Conservation (phyloP, 1,140 invertebrate genomes). For the Anoplophora glabripennis region DNA sequence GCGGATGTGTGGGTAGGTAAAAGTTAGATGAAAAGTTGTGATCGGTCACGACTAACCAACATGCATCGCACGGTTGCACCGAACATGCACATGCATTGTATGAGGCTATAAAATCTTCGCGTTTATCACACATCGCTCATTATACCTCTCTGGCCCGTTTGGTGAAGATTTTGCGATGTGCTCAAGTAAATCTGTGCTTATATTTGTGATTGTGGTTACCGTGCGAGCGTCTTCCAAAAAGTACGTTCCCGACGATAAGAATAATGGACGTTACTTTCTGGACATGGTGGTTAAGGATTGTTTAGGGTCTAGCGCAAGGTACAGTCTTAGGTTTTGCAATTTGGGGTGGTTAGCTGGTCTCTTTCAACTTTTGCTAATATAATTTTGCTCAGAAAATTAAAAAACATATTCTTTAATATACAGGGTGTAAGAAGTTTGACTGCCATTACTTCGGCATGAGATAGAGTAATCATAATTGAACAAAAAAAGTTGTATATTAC, state of each 20-base stretch:
- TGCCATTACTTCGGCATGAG: no score
- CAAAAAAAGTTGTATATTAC: no score
- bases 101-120: constrained; percentile 5
- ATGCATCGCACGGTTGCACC: constrained; percentile 4
- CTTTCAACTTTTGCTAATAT: neutral
- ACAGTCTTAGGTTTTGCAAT: neutral
- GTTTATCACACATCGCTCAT: constrained; percentile 1
- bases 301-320: neutral
- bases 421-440: no score
- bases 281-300: neutral
- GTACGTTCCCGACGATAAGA: neutral
- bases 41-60: no score
- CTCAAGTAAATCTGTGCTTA: neutral
- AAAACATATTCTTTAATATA: no score
- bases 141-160: neutral
- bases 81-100: constrained; percentile 2
- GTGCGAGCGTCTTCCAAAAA: neutral
- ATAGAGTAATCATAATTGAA: no score
- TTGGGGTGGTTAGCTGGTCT: neutral
- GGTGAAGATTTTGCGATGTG: neutral
- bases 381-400: no score
- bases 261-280: neutral
- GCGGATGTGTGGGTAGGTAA: no score
- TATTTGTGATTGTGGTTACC: neutral
- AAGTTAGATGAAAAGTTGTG: no score